Evolutionary conservation across 2,888 invertebrate genomes (phyloP).

Genomic region (Diplazon laetatorius): DNA sequence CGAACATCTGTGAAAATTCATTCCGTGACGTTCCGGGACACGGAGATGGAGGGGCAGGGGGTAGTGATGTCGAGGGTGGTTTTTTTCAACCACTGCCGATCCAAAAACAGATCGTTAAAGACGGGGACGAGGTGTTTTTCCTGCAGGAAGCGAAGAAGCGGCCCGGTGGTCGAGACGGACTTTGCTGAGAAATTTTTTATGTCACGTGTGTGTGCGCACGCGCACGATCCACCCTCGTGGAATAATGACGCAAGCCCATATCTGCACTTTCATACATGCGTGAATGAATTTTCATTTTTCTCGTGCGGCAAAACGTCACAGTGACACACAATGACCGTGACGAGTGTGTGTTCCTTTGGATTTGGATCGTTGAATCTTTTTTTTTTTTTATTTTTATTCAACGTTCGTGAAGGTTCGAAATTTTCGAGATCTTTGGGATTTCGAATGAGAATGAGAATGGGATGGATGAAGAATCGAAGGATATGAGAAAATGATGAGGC

Average conservation of each 20-base stretch:
- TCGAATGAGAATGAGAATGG: constrained; percentile 18
- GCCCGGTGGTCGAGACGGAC: constrained; percentile 6
- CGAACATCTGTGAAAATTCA: constrained; percentile 71
- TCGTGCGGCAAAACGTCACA: constrained; percentile 14
- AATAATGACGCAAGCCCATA: constrained; percentile 28
- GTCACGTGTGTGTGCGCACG: background rate
- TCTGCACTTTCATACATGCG: constrained; percentile 28
- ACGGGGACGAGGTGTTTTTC: too few relatives aligned
- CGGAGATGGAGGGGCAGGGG: too few relatives aligned
- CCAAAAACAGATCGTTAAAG: background rate
- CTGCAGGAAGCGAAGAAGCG: background rate
- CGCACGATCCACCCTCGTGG: background rate
- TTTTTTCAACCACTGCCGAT: constrained; percentile 55
- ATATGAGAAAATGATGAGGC: background rate
- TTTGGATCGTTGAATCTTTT: background rate
- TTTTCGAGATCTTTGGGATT: constrained; percentile 9
- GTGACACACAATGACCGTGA: constrained; percentile 30
- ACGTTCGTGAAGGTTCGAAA: too few relatives aligned
- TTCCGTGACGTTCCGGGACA: constrained; percentile 3
- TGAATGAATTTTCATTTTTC: constrained; percentile 21
- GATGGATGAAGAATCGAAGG: constrained; percentile 9
- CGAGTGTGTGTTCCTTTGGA: constrained; percentile 10
- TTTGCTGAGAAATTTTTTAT: background rate
- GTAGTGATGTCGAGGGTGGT: constrained; percentile 42
- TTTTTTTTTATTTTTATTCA: too few relatives aligned